Evolutionary conservation across 2,797 vertebrate genomes (phyloP).

Genomic region (Setipinna tenuifilis): DNA sequence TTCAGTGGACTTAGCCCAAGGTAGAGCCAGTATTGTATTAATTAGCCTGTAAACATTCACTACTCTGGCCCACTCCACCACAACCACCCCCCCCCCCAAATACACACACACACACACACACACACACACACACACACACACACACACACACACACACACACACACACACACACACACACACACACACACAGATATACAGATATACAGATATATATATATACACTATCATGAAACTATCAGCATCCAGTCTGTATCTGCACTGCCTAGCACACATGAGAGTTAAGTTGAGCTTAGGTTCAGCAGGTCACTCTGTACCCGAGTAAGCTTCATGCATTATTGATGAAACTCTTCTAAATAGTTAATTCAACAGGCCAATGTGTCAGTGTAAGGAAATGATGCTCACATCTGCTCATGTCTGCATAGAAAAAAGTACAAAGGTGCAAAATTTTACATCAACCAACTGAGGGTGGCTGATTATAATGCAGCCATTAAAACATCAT

Average conservation of each 20-base stretch:
- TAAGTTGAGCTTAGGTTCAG: constrained; percentile 13
- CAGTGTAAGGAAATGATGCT: background rate
- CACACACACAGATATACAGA: background rate
- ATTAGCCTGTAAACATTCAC: background rate
- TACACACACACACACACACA: background rate
- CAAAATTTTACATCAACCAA: background rate
- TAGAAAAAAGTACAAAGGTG: background rate
- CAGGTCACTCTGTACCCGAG: background rate
- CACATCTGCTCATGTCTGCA: background rate
- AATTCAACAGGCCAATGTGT: background rate
- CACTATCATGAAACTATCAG: background rate
- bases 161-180: background rate
- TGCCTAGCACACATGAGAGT: background rate
- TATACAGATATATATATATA: background rate
- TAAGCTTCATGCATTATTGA: constrained; percentile 20
- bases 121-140: background rate
- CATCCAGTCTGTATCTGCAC: background rate
- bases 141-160: background rate
- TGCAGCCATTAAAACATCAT: background rate
- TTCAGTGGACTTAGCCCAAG: background rate
- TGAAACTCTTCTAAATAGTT: constrained; percentile 17
- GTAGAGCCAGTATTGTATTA: background rate
- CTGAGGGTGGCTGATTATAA: background rate
- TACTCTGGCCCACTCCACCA: too few relatives aligned
- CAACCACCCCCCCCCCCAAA: background rate